phyloP scores from a whole-genome alignment of 2,888 invertebrate genomes.

The Cotesia congregata region DNA sequence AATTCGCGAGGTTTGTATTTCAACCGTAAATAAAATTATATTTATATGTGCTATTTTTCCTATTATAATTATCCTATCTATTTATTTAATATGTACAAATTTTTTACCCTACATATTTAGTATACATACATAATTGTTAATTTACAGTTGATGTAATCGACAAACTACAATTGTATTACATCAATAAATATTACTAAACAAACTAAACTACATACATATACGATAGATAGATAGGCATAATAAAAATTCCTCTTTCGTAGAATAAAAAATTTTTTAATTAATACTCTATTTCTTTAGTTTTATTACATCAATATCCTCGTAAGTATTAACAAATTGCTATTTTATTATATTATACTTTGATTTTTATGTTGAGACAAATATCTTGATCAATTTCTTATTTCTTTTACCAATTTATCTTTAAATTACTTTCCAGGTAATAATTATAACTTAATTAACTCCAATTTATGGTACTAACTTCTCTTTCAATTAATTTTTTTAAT shows the following conservation, averaged over 20 bases:
- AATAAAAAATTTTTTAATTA: not conserved
- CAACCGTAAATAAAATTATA: conserved; percentile 42
- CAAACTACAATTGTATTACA: not conserved
- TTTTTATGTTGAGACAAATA: not conserved
- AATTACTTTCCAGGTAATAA: not conserved
- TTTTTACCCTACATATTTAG: not conserved
- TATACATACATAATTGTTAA: not conserved
- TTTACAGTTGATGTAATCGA: not conserved
- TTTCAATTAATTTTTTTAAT: not conserved
- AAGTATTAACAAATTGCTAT: not conserved
- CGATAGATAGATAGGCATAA: not conserved
- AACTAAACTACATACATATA: not conserved
- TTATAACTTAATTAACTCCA: not conserved
- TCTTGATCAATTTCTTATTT: not conserved
- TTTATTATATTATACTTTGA: not conserved
- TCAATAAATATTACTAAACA: not conserved
- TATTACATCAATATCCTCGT: not conserved
- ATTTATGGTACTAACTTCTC: not conserved
- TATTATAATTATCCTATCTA: not conserved
- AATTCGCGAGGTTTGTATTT: conserved; percentile 51
- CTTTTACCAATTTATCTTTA: not conserved
- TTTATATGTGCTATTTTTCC: conserved; percentile 10
- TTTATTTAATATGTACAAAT: not conserved
- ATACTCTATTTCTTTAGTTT: conserved; percentile 1
- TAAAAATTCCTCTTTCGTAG: not conserved